Percentiles rank a stretch among this genome's conserved stretches.
phyloP scores from a whole-genome alignment of 2,797 vertebrate species.

The Perodicticus potto region DNA sequence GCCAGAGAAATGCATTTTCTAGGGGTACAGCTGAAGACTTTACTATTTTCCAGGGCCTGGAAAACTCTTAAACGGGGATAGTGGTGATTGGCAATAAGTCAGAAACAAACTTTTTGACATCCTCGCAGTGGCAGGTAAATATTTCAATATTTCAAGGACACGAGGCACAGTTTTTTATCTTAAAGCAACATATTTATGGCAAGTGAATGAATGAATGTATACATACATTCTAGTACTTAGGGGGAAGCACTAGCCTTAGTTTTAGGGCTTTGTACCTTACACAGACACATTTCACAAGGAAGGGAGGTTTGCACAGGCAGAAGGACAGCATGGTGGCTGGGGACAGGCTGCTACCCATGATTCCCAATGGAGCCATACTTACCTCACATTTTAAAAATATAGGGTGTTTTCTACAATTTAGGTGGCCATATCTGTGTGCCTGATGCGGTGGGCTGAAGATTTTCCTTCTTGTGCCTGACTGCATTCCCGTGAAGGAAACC shows the following conservation, averaged over 20 bases:
- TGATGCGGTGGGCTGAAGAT: background rate
- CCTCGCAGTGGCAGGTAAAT: background rate
- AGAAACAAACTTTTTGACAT: constrained; percentile 23
- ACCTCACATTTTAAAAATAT: background rate
- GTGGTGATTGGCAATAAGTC: background rate
- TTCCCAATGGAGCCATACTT: background rate
- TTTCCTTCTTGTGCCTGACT: background rate
- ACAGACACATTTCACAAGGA: background rate
- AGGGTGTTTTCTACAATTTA: background rate
- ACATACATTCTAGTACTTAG: background rate
- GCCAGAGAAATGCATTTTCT: background rate
- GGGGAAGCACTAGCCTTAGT: background rate
- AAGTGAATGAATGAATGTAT: background rate
- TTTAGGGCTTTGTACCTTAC: background rate
- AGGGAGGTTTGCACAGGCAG: background rate
- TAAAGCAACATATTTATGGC: background rate
- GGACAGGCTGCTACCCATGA: background rate
- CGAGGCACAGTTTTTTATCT: background rate
- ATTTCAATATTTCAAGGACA: background rate
- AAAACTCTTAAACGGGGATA: background rate
- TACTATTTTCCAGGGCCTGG: background rate
- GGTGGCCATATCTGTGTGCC: background rate
- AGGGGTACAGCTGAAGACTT: background rate
- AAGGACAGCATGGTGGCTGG: background rate
- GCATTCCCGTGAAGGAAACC: background rate